phyloP scores from a whole-genome alignment of 2,797 vertebrate species.

The Euthynnus affinis region DNA sequence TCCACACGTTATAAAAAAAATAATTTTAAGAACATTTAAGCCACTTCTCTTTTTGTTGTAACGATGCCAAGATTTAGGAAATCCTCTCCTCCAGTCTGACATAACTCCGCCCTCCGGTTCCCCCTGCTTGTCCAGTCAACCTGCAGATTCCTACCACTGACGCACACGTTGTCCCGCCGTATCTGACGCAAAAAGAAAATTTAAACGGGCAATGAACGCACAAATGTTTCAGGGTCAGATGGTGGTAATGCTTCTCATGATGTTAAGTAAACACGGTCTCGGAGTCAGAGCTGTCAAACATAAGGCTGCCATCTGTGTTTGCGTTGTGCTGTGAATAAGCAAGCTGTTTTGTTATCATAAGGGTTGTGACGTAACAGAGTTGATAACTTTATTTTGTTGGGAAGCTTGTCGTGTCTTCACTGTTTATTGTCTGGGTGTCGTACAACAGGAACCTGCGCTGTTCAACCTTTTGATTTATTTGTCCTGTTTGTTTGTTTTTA shows the following conservation, averaged over 20 bases:
- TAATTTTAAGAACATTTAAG: not conserved
- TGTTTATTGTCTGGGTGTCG: not conserved
- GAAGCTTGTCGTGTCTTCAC: not conserved
- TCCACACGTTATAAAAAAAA: too few relatives aligned
- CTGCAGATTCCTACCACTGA: not conserved
- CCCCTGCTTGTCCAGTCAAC: not conserved
- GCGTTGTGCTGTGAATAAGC: not conserved
- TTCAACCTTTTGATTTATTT: not conserved
- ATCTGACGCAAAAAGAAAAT: not conserved
- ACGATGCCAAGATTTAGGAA: not conserved
- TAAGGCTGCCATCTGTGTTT: slow-evolving; percentile 34
- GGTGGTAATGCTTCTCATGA: not conserved
- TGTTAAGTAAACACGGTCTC: not conserved
- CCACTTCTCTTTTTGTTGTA: not conserved
- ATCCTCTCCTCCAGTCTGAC: not conserved
- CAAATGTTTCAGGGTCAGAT: not conserved
- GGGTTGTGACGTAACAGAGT: not conserved
- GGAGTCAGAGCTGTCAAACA: not conserved
- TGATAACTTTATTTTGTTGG: not conserved
- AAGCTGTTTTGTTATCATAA: slow-evolving; percentile 2
- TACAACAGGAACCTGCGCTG: not conserved
- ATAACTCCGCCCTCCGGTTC: not conserved
- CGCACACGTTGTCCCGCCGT: not conserved
- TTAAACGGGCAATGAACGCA: not conserved
- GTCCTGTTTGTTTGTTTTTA: not conserved